phyloP scores from a whole-genome alignment of 1,140 invertebrate species.

The Calosoma granatense region DNA sequence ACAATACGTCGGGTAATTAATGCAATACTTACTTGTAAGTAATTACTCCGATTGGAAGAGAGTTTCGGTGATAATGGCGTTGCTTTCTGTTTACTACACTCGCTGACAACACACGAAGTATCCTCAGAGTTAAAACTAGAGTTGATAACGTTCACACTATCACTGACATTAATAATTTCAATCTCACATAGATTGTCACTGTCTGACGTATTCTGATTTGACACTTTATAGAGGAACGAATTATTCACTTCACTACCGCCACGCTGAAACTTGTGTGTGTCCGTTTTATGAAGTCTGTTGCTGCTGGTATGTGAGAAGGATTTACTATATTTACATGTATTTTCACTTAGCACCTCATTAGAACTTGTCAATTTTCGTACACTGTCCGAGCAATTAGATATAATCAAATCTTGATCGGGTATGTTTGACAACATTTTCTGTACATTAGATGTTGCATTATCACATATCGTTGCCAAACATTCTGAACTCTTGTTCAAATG shows the following conservation, averaged over 20 bases:
- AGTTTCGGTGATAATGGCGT: conserved; percentile 19
- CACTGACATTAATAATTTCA: not conserved
- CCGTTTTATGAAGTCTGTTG: not conserved
- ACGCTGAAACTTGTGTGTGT: not conserved
- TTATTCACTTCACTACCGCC: not conserved
- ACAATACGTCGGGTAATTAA: too few relatives aligned
- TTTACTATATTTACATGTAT: conserved; percentile 1
- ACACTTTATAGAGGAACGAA: not conserved
- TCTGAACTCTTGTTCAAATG: conserved; percentile 26
- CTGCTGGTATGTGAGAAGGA: not conserved
- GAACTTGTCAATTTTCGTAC: not conserved
- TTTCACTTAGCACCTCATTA: not conserved
- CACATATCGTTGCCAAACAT: conserved; percentile 27
- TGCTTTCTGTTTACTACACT: conserved; percentile 43
- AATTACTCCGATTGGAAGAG: not conserved
- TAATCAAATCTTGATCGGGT: conserved; percentile 35
- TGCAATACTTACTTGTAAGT: conserved; percentile 1
- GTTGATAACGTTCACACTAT: not conserved
- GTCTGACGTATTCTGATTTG: not conserved
- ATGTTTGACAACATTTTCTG: conserved; percentile 47
- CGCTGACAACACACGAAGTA: conserved; percentile 44
- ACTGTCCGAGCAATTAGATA: conserved; percentile 18
- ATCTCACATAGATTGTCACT: not conserved
- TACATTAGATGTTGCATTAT: conserved; percentile 42
- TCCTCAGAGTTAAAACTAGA: conserved; percentile 47